Base-by-base conservation (phyloP, 2,888 invertebrate species). In the Odontocolon sp. region DNA sequence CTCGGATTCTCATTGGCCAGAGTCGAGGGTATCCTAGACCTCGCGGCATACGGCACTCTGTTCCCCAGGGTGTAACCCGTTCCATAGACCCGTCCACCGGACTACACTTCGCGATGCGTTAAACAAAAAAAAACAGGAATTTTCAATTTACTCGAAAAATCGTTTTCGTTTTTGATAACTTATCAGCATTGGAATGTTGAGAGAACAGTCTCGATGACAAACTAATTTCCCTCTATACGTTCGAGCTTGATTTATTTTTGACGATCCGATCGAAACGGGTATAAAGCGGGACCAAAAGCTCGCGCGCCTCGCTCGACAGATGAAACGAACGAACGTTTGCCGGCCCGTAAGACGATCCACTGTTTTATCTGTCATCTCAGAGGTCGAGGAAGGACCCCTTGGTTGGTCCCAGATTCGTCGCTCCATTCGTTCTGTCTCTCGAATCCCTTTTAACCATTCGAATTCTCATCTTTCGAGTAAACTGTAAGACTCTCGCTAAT, bases 311-410 rank as follows among this genome's bases (percentile, higher is more conserved):
- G 47, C 70, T 61, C 68, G 85, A 86, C 85, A 85, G 85, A 86
- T 85, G 83, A 86, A 86, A 86, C 84, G 81, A 85, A 84, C 85
- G 81, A 85, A 84, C 85, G 83, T 82, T 79, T 78, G 56, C 80
- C 78, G 81, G 36, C 38, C 57, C 45, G 85, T 85, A 85, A 86
- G 82, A 85, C 86, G 86, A 86, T 86, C 85, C 84, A 64, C 71
- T 45, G 59, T 71, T 83, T 86, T 86, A 86, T 86, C 86, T 81
- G 77, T 63, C 68, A 86, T 86, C 86, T 86, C 78, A 56, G 75
- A 56, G 69, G 57, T 75, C 77, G 64, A 63, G 57, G 67, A 79
- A 76, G 78, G 77, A 83, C 78, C 81, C 81, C 83, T 84, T 81
- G 11, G 31, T 28, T 14, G 76, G 75, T 76, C 80, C 79, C 78